Evolutionary conservation across 2,113 vertebrate genomes (phyloP), one percentile per base, ranked within the genome.

Genomic region (Apistogramma diplotaenia): DNA sequence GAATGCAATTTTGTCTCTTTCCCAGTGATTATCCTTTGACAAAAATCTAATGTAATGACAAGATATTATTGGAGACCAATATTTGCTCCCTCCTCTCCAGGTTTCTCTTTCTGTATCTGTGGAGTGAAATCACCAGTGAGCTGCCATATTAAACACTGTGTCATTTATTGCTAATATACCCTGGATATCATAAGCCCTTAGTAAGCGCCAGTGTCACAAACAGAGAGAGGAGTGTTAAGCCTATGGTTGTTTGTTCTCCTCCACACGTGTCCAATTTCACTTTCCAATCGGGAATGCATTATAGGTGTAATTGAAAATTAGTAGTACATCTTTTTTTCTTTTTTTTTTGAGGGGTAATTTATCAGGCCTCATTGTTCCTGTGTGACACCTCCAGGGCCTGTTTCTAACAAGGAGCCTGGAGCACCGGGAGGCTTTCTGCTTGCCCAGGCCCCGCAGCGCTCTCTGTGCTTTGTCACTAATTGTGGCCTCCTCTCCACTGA

Each of bases 241-340:
- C 92, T 89, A 90, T 93, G 90, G 80, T 60, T 93, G 91, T 95
- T 95, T 93, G 91, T 96, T 96, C 90, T 87, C 76, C 94, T 94
- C 93, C 94, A 92, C 94, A 95, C 97, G 95, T 90, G 96, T 97
- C 96, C 93, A 97, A 97, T 98, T 97, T 97, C 96, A 96, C 90
- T 86, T 96, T 97, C 95, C 97, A 97, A 97, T 98, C 96, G 96
- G 95, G 95, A 96, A 96, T 96, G 97, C 96, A 98, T 98, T 99
- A 97, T 97, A 96, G 97, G 96, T 97, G 97, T 99, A 99, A 99
- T 99, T 99, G 98, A 99, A 99, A 99, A 99, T 99, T 99, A 99
- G 97, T 96, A 95, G 97, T 97, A 97, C 97, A 98, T 97, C 95
- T 46, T 16, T 46, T 7, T 6, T 6, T 3, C n/a, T 8, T 9